phyloP scores from a whole-genome alignment of 2,888 invertebrate species.

The Lithosia quadra region DNA sequence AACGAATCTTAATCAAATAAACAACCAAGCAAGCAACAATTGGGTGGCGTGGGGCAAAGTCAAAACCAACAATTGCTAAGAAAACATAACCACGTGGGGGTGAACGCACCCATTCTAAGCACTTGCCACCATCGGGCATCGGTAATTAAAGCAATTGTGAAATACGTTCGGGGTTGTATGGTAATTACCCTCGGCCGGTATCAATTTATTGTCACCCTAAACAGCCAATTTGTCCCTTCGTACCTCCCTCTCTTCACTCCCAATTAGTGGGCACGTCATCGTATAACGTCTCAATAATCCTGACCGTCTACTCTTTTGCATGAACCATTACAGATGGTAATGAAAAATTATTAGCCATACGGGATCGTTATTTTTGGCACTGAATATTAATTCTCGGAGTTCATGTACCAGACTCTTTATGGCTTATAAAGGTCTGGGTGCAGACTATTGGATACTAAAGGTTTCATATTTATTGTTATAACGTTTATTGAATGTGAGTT shows the following conservation, averaged over 20 bases:
- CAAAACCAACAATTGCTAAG: conserved; percentile 52
- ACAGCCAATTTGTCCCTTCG: conserved; percentile 79
- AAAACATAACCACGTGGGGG: conserved; percentile 57
- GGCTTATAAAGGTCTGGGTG: conserved; percentile 12
- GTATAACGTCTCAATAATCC: conserved; percentile 75
- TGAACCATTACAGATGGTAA: conserved; percentile 24
- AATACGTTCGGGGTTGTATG: conserved; percentile 78
- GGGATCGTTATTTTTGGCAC: conserved; percentile 27
- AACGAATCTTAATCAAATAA: conserved; percentile 40
- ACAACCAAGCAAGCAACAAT: conserved; percentile 44
- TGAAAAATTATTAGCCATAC: conserved; percentile 53
- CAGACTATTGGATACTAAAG: conserved; percentile 7
- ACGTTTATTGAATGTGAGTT: conserved; percentile 8
- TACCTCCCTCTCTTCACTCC: conserved; percentile 65
- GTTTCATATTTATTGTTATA: conserved; percentile 12
- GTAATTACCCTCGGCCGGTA: conserved; percentile 79
- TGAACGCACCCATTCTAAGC: conserved; percentile 63
- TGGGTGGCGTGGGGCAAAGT: conserved; percentile 26
- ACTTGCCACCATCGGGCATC: conserved; percentile 66
- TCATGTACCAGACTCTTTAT: conserved; percentile 20
- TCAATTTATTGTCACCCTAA: conserved; percentile 85
- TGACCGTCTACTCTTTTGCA: conserved; percentile 55
- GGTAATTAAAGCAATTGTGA: conserved; percentile 82
- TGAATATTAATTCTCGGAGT: conserved; percentile 24
- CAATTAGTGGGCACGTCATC: conserved; percentile 79